These are phyloP conservation scores for Bambusicola thoracicus DNA, from an alignment of 2,113 vertebrate species.

Conservation along the genomic window DNA sequence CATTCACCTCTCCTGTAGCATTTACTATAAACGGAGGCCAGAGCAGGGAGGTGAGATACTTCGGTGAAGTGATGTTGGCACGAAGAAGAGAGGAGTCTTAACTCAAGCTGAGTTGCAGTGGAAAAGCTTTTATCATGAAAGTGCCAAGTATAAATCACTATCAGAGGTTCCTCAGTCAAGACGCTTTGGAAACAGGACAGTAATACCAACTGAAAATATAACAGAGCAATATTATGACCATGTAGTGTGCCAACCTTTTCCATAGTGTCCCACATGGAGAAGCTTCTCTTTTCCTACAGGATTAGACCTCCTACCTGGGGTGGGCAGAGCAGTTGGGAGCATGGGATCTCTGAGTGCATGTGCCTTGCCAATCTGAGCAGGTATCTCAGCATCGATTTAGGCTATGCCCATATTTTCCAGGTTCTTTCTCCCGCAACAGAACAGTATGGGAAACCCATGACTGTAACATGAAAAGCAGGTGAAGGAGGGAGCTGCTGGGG, in stretches of 20 bases:
- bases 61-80: neutral
- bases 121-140: slow-evolving; percentile 10
- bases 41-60: neutral
- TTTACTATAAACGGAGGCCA: neutral
- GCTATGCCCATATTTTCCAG: neutral
- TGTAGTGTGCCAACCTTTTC: neutral
- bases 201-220: neutral
- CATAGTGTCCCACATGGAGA: neutral
- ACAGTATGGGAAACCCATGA: neutral
- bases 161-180: neutral
- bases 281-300: neutral
- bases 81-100: neutral
- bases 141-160: slow-evolving; percentile 8
- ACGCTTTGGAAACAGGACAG: slow-evolving; percentile 18
- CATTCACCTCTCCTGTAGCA: neutral
- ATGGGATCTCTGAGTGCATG: neutral
- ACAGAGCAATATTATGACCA: neutral
- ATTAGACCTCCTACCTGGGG: neutral
- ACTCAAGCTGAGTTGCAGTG: slow-evolving; percentile 6
- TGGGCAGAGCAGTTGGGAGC: neutral
- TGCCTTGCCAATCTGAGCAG: neutral
- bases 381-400: neutral
- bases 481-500: neutral
- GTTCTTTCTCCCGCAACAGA: neutral
- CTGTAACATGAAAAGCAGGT: neutral